These are phyloP conservation scores for Caenorhabditis sinica DNA, from an alignment of 2,888 invertebrate genomes.

Conservation along the genomic window DNA sequence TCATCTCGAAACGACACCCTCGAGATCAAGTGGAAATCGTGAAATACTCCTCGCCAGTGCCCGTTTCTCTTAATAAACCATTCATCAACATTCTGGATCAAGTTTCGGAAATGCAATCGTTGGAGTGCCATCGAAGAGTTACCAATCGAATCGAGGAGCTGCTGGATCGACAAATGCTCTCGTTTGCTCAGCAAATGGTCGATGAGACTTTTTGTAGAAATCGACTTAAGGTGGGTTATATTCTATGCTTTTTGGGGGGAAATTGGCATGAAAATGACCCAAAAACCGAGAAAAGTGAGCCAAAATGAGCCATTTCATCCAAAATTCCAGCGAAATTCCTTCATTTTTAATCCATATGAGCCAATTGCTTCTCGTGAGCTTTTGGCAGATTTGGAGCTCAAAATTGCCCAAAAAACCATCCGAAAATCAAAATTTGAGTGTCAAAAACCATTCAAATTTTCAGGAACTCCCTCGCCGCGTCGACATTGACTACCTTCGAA, in stretches of 20 bases:
- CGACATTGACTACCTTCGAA: conserved; percentile 62
- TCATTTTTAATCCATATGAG: no score
- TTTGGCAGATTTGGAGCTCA: no score
- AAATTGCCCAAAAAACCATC: no score
- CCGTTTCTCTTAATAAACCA: conserved; percentile 83
- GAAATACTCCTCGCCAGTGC: conserved; percentile 77
- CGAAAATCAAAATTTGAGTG: no score
- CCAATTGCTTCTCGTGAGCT: no score
- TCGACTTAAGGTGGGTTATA: conserved; percentile 70
- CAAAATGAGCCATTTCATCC: background rate
- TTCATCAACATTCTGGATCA: conserved; percentile 83
- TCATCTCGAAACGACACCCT: conserved; percentile 68
- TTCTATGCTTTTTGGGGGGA: no score
- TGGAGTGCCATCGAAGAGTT: conserved; percentile 72
- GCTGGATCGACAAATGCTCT: conserved; percentile 75
- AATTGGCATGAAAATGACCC: no score
- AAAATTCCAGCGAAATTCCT: no score
- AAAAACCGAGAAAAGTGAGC: background rate
- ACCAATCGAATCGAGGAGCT: conserved; percentile 77
- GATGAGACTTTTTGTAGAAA: conserved; percentile 73
- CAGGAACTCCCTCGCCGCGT: conserved; percentile 73
- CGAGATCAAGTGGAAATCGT: conserved; percentile 77
- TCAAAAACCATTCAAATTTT: no score
- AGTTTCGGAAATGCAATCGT: conserved; percentile 73
- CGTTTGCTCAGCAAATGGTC: conserved; percentile 72